Percentiles rank a stretch among this genome's conserved stretches.
phyloP scores from a whole-genome alignment of 2,888 invertebrate genomes.

The Onthophagus sagittarius region DNA sequence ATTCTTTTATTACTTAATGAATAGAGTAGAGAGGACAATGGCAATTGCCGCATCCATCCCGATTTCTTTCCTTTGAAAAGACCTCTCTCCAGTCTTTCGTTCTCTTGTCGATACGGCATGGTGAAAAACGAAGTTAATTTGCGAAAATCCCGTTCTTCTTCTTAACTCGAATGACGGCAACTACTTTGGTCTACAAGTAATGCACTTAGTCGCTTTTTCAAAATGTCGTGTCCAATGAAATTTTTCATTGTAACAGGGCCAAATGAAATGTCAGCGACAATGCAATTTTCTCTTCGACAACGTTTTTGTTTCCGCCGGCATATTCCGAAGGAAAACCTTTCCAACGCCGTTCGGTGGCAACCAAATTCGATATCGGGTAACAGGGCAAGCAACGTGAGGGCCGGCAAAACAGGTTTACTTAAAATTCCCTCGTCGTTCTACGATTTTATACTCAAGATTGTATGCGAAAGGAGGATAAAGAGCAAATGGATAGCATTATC shows the following conservation, averaged over 20 bases:
- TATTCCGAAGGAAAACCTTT: not conserved
- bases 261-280: not conserved
- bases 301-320: not conserved
- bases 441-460: not conserved
- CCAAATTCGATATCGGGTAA: not conserved
- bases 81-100: not conserved
- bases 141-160: not conserved
- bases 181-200: not conserved
- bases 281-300: not conserved
- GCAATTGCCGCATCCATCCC: not conserved
- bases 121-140: not conserved
- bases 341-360: not conserved
- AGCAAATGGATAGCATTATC: not conserved
- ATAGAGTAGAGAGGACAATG: not conserved
- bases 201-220: not conserved
- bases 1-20: not conserved
- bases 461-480: not conserved
- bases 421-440: not conserved
- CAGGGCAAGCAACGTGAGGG: not conserved
- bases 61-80: not conserved
- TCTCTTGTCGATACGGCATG: not conserved
- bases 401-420: not conserved
- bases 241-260: not conserved
- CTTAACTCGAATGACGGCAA: not conserved
- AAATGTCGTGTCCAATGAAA: not conserved